Evolutionary conservation across 1,140 invertebrate species (phyloP).

Genomic region (Cherax quadricarinatus): DNA sequence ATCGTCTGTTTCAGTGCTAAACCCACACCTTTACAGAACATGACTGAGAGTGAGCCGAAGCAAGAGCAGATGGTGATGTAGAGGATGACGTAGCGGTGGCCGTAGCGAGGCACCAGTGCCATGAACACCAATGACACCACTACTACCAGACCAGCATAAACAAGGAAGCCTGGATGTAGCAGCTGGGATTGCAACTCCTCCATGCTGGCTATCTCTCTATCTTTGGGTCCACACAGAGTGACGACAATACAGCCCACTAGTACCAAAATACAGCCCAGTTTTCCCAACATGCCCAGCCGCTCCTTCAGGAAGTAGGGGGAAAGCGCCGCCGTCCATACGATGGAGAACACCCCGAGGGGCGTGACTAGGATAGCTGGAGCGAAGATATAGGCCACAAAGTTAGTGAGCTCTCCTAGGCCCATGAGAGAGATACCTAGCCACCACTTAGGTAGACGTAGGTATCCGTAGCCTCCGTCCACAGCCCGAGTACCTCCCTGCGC

Average conservation of each 20-base stretch:
- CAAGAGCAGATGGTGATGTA: constrained; percentile 71
- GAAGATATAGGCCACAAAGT: constrained; percentile 72
- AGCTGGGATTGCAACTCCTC: constrained; percentile 70
- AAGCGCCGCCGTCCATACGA: constrained; percentile 67
- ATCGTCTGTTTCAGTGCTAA: constrained; percentile 68
- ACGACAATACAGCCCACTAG: constrained; percentile 71
- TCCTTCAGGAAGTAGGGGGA: constrained; percentile 71
- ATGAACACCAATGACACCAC: constrained; percentile 64
- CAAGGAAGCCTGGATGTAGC: constrained; percentile 64
- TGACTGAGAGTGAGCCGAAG: constrained; percentile 70
- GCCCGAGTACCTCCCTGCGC: constrained; percentile 55
- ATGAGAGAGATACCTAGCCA: constrained; percentile 71
- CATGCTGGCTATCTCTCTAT: constrained; percentile 66
- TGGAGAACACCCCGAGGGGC: constrained; percentile 70
- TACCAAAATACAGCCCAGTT: constrained; percentile 66
- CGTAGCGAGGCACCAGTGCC: constrained; percentile 67
- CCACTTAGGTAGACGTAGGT: constrained; percentile 66
- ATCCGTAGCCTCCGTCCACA: constrained; percentile 70
- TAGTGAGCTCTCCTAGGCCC: constrained; percentile 68
- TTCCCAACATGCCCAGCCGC: constrained; percentile 53
- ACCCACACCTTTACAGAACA: constrained; percentile 73
- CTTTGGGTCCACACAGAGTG: constrained; percentile 71
- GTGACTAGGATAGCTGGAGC: constrained; percentile 72
- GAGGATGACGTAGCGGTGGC: constrained; percentile 67
- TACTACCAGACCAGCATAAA: constrained; percentile 66